Evolutionary conservation across 2,113 vertebrate species (phyloP), one percentile per base, ranked within the genome.

Genomic region (Anguilla rostrata): DNA sequence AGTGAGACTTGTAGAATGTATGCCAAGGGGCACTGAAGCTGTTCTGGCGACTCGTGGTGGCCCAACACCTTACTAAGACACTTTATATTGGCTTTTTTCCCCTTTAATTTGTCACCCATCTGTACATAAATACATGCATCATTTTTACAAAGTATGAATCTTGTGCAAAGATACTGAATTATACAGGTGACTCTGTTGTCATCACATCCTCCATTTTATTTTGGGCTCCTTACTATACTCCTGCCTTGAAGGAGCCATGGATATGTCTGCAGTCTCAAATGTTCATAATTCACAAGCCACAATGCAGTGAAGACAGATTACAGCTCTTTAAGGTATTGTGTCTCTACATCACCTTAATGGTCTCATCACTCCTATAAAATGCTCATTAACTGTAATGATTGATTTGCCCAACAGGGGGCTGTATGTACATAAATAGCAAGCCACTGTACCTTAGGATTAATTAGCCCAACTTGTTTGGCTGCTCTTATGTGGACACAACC

Each of bases 331-430:
- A 34, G 29, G 71, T 75, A n/a, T 29, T 11, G n/a, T 75, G 71
- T 75, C n/a, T 75, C n/a, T n/a, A 34, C 71, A 29, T 75, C 26
- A 0, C 29, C 71, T 9, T 75, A n/a, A 75, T 12, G 66, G 66
- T 75, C n/a, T 29, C n/a, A 29, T 75, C 71, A 11, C 71, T 34
- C 26, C 71, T 29, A 12, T 75, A 34, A 29, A 71, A 16, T 71
- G 63, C 15, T n/a, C 9, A 34, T 34, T 75, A 34, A 34, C 71
- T 75, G 71, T 8, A 75, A 34, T 75, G 71, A 75, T 12, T 75
- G 71, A 75, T 75, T 75, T 75, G 71, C 71, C n/a, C n/a, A 75
- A 29, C 71, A 75, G 71, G n/a, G 71, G 71, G n/a, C 71, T 75
- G n/a, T n/a, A 9, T 29, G n/a, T 12, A 75, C 9, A 75, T 34